phyloP scores from a whole-genome alignment of 2,888 invertebrate genomes.

The Boloria euphrosyne region DNA sequence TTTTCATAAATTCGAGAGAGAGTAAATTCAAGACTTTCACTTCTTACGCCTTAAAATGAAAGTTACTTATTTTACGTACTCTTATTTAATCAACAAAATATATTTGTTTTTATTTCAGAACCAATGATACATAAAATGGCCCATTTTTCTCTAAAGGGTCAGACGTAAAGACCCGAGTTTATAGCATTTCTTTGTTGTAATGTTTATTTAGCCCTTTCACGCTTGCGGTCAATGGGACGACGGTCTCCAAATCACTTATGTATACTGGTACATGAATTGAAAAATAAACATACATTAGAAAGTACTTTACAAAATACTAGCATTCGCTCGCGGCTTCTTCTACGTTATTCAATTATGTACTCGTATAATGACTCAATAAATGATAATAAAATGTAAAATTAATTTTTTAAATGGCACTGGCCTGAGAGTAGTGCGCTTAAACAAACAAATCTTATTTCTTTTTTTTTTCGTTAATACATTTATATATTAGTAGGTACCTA shows the following conservation, averaged over 20 bases:
- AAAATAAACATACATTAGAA: slow-evolving; percentile 10
- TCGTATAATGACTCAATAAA: too few species aligned
- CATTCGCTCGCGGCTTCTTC: not conserved
- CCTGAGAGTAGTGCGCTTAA: too few species aligned
- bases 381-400: too few species aligned
- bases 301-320: not conserved
- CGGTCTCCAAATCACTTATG: slow-evolving; percentile 20
- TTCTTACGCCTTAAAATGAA: too few species aligned
- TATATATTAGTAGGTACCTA: too few species aligned
- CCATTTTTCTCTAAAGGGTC: slow-evolving; percentile 14
- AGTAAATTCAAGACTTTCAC: too few species aligned
- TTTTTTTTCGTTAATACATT: too few species aligned
- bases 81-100: too few species aligned
- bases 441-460: too few species aligned
- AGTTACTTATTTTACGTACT: too few species aligned
- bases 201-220: slow-evolving; percentile 23
- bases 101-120: not conserved
- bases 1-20: too few species aligned
- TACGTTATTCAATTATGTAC: not conserved
- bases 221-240: slow-evolving; percentile 13
- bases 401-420: too few species aligned
- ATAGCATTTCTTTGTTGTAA: slow-evolving; percentile 20
- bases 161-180: slow-evolving; percentile 2
- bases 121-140: not conserved
- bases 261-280: slow-evolving; percentile 3